Evolutionary conservation across 2,888 invertebrate genomes (phyloP), one percentile per base, ranked within the genome.

Genomic region (Brenthis daphne): DNA sequence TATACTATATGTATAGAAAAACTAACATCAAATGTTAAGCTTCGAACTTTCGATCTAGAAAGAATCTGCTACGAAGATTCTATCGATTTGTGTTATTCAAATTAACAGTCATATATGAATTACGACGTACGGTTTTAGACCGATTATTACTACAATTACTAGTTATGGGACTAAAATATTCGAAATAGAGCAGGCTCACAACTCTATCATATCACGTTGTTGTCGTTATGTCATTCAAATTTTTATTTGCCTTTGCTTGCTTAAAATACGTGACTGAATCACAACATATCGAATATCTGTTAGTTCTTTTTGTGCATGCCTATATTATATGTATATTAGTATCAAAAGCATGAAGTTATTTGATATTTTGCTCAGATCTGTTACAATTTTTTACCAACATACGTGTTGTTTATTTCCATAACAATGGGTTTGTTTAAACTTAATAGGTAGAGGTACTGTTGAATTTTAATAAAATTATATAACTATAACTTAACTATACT

Each of bases 371-470:
- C 24, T 24, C 53, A 54, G 53, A 64, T 54, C 24, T 60, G 47
- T 58, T 64, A 61, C 56, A 67, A 78, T 77, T 81, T 82, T 82
- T 82, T 83, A 79, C 77, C 78, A 80, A 11, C 77, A 78, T 80
- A 11, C 20, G 79, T 85, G 84, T 85, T 76, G 77, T 80, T 80
- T 80, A 79, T 88, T 88, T 82, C 72, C 87, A 87, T 89, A 73
- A 89, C 86, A 89, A 90, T 85, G 76, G 70, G 77, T 80, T 79
- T 81, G 79, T 82, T 82, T 82, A 82, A 56, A 63, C 53, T 51
- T 56, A 24, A 51, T 51, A 51, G 76, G 75, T 77, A 80, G 81
- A 81, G 13, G 20, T 85, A 70, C 73, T 67, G 58, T 57, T 12
- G 51, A 24, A 50, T 68, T 29, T 51, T n/a, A n/a, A 47, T n/a